These are phyloP conservation scores for Tragopan temminckii DNA, from an alignment of 2,797 vertebrate genomes.

Conservation along the genomic window DNA sequence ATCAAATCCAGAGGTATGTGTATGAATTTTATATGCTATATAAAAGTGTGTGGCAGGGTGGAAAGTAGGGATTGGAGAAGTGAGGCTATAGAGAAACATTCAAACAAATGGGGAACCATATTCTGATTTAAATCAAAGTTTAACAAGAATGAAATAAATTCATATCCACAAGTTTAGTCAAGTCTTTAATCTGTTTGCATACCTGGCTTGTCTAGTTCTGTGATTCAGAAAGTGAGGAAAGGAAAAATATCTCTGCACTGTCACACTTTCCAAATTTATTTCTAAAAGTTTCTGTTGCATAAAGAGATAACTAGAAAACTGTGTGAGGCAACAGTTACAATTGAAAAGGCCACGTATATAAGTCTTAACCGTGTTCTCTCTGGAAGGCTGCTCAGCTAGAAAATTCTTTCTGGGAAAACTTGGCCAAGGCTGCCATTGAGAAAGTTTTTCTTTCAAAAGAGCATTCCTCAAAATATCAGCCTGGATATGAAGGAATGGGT, in stretches of 20 bases:
- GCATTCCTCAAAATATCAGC: not conserved
- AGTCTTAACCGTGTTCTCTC: not conserved
- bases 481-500: not conserved
- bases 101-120: not conserved
- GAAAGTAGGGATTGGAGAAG: not conserved
- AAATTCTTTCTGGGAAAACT: not conserved
- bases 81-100: not conserved
- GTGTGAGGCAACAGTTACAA: not conserved
- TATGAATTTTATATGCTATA: conserved; percentile 38
- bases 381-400: not conserved
- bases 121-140: not conserved
- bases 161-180: not conserved
- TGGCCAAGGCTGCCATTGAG: not conserved
- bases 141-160: not conserved
- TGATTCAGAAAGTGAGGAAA: not conserved
- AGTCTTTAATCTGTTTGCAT: not conserved
- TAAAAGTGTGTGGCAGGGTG: not conserved
- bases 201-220: not conserved
- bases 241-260: not conserved
- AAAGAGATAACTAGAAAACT: not conserved
- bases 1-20: conserved; percentile 61
- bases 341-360: not conserved
- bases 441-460: not conserved
- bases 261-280: not conserved
- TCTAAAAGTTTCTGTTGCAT: not conserved